phyloP scores from a whole-genome alignment of 2,888 invertebrate genomes.

The Sarcophaga carnaria region DNA sequence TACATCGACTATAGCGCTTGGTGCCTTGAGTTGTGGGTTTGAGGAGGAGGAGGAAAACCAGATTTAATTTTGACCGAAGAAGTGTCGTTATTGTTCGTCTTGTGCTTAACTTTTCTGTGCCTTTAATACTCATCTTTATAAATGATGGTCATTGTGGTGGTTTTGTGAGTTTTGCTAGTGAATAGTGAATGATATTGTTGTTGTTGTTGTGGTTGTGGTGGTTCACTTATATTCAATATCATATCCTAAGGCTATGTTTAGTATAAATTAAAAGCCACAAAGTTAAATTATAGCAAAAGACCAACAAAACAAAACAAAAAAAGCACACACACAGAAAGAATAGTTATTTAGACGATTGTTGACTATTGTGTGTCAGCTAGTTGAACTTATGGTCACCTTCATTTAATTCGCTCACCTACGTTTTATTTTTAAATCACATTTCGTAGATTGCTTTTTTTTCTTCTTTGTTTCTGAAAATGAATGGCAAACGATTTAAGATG shows the following conservation, averaged over 20 bases:
- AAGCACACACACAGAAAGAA: not conserved
- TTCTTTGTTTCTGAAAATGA: not conserved
- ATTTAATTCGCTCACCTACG: slow-evolving; percentile 76
- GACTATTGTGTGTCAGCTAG: slow-evolving; percentile 77
- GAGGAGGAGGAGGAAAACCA: no score
- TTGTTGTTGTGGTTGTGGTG: slow-evolving; percentile 41
- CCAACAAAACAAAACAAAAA: no score
- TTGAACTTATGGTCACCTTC: slow-evolving; percentile 80
- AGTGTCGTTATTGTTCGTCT: not conserved
- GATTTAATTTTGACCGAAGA: no score
- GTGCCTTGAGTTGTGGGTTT: no score
- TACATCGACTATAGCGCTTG: no score
- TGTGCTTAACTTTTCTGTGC: not conserved
- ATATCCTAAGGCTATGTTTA: slow-evolving; percentile 62
- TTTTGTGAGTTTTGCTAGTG: not conserved
- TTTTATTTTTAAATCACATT: slow-evolving; percentile 53
- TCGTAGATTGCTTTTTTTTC: not conserved
- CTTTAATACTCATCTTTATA: slow-evolving; percentile 26
- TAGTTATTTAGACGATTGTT: slow-evolving; percentile 57
- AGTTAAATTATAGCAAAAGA: slow-evolving; percentile 55
- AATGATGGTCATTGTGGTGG: slow-evolving; percentile 45
- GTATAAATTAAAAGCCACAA: slow-evolving; percentile 69
- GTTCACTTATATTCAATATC: slow-evolving; percentile 60
- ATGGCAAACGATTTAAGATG: slow-evolving; percentile 38
- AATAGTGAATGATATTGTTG: slow-evolving; percentile 19